These are phyloP conservation scores for Bembecia ichneumoniformis DNA, from an alignment of 2,888 invertebrate genomes.

Conservation along the genomic window DNA sequence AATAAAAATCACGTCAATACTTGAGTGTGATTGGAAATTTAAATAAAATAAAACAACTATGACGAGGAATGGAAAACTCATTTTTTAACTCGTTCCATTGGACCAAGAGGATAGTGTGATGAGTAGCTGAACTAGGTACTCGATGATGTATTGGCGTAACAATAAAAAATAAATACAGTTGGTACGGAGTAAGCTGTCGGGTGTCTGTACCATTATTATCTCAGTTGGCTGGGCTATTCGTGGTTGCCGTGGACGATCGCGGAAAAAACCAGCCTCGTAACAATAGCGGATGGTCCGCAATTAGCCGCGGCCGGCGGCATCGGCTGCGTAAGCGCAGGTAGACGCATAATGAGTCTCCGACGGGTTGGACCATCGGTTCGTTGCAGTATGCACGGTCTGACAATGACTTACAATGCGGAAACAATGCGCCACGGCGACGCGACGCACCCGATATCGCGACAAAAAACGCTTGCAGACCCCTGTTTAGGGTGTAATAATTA, in stretches of 20 bases:
- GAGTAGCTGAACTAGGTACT: no score
- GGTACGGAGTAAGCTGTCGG: no score
- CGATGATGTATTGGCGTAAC: no score
- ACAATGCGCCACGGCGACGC: conserved; percentile 11
- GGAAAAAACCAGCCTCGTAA: conserved; percentile 12
- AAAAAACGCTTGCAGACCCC: no score
- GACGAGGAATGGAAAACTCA: conserved; percentile 1
- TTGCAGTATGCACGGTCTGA: conserved; percentile 7
- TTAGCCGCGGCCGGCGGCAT: conserved; percentile 12
- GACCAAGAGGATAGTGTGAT: no score
- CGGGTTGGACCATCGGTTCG: neutral
- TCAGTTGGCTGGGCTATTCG: conserved; percentile 1
- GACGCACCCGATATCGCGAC: no score
- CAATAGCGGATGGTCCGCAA: conserved; percentile 4
- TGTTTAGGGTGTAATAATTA: no score
- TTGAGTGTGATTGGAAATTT: no score
- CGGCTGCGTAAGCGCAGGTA: conserved; percentile 20
- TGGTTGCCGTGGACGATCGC: conserved; percentile 9
- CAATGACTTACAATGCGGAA: conserved; percentile 10
- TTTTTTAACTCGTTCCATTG: no score
- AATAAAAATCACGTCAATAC: no score
- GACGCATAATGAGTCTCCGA: conserved; percentile 33
- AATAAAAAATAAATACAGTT: no score
- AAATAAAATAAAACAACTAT: no score
- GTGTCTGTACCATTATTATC: neutral